A percentile compares a stretch with the other conserved stretches of the same genome.
Evolutionary conservation across 2,797 vertebrate species (phyloP).

Genomic region (Phalloptychus januarius): DNA sequence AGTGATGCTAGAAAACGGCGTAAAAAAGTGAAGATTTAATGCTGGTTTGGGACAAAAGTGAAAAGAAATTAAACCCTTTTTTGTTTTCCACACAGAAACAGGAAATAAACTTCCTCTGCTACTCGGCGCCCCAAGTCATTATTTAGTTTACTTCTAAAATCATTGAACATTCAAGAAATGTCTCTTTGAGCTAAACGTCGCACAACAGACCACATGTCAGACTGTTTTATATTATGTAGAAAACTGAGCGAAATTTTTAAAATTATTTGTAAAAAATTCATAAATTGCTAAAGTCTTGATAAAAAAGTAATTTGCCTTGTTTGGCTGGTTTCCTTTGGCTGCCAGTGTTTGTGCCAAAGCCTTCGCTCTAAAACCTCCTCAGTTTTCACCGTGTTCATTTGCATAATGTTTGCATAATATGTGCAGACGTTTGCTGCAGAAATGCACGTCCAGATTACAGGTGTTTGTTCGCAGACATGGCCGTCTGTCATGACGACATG

Average conservation of each 20-base stretch:
- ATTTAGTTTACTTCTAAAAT: not conserved
- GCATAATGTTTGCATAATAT: not conserved
- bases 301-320: not conserved
- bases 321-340: not conserved
- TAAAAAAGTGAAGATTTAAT: not conserved
- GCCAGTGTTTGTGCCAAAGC: not conserved
- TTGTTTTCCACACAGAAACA: not conserved
- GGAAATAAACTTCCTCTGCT: not conserved
- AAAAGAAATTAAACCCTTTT: not conserved
- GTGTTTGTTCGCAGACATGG: not conserved
- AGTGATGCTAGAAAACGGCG: not conserved
- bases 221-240: not conserved
- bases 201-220: not conserved
- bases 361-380: not conserved
- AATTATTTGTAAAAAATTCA: not conserved
- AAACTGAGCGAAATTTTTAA: not conserved
- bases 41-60: not conserved
- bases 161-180: not conserved
- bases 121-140: not conserved
- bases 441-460: not conserved
- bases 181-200: not conserved
- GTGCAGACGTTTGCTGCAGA: not conserved
- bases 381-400: not conserved
- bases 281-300: not conserved
- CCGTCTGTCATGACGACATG: not conserved